Base-by-base conservation (phyloP, 2,797 vertebrate genomes). In the Rhinoraja longicauda region DNA sequence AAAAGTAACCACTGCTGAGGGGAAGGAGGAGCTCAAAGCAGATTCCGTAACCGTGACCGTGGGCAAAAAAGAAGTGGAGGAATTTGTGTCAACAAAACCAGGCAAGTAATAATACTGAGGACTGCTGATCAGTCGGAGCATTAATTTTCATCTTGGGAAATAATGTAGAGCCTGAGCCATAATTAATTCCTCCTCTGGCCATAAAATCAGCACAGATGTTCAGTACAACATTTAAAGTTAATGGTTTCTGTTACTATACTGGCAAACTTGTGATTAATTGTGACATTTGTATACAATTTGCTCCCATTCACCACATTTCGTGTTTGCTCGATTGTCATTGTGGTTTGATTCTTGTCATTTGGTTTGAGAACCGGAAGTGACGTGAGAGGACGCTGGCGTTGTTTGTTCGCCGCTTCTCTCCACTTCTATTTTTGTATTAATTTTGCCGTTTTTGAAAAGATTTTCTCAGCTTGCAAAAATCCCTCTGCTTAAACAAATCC, bases 1-100 rank as follows among this genome's bases (percentile, higher is more conserved):
- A 59, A 99, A 99, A 95, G 97, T 98, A 93, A 94, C 92, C 0
- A 95, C 94, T 2, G n/a, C 96, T 21, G 96, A 97, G 0, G 98
- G 98, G 0, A 97, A 97, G 81, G 97, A 99, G 82, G 97, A 98
- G 77, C 95, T 99, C 53, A 97, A 94, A 93, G 76, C 95, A 0
- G 98, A 98, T 0, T 95, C 97, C 0, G 94, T 99, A 4, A 96
- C 97, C 0, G 96, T 98, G 93, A 97, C 96, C 0, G 64, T 99
- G 32, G 97, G 96, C 93, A 93, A 95, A 57, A 97, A 99, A 93
- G 96, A 94, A 12, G 93, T 95, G 53, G 97, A 98, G 59, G 96
- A 96, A 93, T 93, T 95, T 0, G 90, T 75, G 26, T 94, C 94
- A 93, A 94, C 95, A 45, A 98, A 98, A 93, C 98, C 98, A 96